These are phyloP conservation scores for Paralinhomoeus sp. DNA, from an alignment of 2,888 invertebrate species.

Conservation along the genomic window DNA sequence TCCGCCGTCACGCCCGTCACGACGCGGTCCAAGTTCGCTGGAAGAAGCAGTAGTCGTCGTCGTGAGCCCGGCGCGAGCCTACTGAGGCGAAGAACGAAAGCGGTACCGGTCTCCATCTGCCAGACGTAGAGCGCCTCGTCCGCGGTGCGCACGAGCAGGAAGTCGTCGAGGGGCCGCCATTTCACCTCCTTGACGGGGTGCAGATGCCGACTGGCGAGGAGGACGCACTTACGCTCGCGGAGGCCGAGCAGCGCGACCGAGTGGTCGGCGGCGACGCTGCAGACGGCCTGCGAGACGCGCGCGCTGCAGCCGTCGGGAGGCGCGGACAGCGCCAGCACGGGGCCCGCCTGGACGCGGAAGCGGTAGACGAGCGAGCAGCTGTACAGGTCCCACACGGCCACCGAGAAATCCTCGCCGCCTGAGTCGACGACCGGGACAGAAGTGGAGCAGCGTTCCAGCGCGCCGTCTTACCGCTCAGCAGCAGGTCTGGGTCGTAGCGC, in stretches of 20 bases:
- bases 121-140: conserved; percentile 96
- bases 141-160: conserved; percentile 83
- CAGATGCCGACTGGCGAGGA: conserved; percentile 72
- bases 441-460: conserved; percentile 26
- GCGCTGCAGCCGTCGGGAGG: conserved; percentile 59
- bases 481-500: conserved; percentile 35
- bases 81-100: conserved; percentile 6
- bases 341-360: conserved; percentile 93
- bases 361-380: conserved; percentile 66
- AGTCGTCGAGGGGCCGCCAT: conserved; percentile 61
- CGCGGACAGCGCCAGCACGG: conserved; percentile 73
- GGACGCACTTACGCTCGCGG: conserved; percentile 74
- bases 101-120: conserved; percentile 95
- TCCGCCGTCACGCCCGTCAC: conserved; percentile 82
- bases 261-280: conserved; percentile 89
- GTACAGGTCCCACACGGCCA: conserved; percentile 82
- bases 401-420: conserved; percentile 91
- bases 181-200: conserved; percentile 53
- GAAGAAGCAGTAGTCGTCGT: conserved; percentile 3
- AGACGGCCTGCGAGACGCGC: conserved; percentile 73
- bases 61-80: too few relatives aligned
- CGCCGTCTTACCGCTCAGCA: conserved; percentile 9
- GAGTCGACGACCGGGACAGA: too few relatives aligned
- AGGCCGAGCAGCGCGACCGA: conserved; percentile 79
- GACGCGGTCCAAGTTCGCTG: conserved; percentile 77